Evolutionary conservation across 2,888 invertebrate species (phyloP).

Genomic region (Trissolcus japonicus): DNA sequence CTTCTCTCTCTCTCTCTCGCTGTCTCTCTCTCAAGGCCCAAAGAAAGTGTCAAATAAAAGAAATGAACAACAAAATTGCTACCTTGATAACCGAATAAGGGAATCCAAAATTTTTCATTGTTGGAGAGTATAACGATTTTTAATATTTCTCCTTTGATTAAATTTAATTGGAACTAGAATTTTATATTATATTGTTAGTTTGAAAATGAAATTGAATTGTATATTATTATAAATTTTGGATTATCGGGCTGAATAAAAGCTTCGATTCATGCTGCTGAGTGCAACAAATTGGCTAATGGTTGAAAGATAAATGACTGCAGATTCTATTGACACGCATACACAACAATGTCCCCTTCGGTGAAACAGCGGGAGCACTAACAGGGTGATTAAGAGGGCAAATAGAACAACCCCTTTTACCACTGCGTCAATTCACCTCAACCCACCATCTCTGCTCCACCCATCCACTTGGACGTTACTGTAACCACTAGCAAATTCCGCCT

Average conservation of each 20-base stretch:
- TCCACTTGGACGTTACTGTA: constrained; percentile 52
- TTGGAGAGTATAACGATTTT: too few relatives aligned
- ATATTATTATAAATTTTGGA: constrained; percentile 28
- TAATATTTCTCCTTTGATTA: too few relatives aligned
- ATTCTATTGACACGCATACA: constrained; percentile 55
- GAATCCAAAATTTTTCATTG: not conserved
- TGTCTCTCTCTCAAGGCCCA: not conserved
- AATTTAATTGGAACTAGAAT: too few relatives aligned
- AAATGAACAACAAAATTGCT: not conserved
- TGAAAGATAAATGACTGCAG: constrained; percentile 56
- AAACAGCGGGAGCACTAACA: constrained; percentile 70
- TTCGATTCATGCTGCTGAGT: constrained; percentile 49
- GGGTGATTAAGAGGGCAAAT: constrained; percentile 75
- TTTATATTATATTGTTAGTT: too few relatives aligned
- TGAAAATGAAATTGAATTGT: too few relatives aligned
- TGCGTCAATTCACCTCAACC: constrained; percentile 57
- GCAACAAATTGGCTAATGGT: constrained; percentile 59
- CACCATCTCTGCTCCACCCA: constrained; percentile 51
- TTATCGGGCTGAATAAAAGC: constrained; percentile 37
- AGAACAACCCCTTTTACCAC: constrained; percentile 64
- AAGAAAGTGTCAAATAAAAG: constrained; percentile 6
- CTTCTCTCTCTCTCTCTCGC: too few relatives aligned
- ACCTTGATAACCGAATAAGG: too few relatives aligned
- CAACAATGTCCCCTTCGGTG: constrained; percentile 55
- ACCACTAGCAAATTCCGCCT: constrained; percentile 62